Evolutionary conservation across 2,113 vertebrate species (phyloP).

Genomic region (Casuarius casuarius): DNA sequence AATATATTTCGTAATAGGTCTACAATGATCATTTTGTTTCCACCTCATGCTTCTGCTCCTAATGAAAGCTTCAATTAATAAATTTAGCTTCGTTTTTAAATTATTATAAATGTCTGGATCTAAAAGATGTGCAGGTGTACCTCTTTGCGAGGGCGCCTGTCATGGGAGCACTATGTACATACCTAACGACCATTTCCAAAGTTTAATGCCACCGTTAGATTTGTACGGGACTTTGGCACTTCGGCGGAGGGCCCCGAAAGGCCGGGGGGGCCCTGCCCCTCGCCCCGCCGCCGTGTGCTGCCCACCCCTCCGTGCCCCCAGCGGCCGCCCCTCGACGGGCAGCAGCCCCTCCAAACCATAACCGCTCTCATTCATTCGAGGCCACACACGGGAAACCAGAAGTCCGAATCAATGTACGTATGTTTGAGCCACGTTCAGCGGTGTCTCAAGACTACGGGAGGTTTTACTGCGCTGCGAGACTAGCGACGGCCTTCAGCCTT

Average conservation of each 20-base stretch:
- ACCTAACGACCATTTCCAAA: not conserved
- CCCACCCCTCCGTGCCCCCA: too few relatives aligned
- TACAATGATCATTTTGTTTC: not conserved
- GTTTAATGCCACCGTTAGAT: not conserved
- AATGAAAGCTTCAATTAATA: not conserved
- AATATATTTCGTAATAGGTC: not conserved
- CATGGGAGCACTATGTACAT: not conserved
- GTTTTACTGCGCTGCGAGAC: not conserved
- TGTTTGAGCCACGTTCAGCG: not conserved
- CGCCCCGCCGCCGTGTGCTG: too few relatives aligned
- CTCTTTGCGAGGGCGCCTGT: not conserved
- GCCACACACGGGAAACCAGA: not conserved
- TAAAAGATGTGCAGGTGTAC: not conserved
- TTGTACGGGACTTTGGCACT: not conserved
- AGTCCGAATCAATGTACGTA: not conserved
- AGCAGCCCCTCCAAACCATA: not conserved
- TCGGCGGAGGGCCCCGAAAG: too few relatives aligned
- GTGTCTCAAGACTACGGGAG: not conserved
- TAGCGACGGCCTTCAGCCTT: not conserved
- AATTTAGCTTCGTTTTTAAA: not conserved
- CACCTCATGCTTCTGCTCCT: not conserved
- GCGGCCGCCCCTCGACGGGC: too few relatives aligned
- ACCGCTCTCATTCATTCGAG: not conserved
- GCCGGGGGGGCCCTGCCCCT: too few relatives aligned
- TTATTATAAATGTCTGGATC: not conserved